These are phyloP conservation scores for Yoshiicerus persimilis DNA, from an alignment of 1,140 invertebrate genomes.

Conservation along the genomic window DNA sequence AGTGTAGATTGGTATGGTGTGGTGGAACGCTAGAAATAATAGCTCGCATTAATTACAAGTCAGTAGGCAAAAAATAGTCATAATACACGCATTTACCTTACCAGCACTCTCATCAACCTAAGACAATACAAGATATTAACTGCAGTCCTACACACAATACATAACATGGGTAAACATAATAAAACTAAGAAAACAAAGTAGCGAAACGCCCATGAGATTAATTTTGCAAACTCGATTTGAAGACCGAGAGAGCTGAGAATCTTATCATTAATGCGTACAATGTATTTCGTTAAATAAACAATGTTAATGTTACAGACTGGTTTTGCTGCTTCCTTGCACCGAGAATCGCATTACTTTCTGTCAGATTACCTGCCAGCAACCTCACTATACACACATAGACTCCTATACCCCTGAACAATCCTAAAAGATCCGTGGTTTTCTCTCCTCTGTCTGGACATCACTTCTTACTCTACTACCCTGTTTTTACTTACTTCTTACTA, in stretches of 20 bases:
- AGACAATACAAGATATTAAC: slow-evolving; percentile 19
- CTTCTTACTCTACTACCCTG: not conserved
- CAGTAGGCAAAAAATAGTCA: not conserved
- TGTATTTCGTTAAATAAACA: slow-evolving; percentile 42
- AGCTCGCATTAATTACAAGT: slow-evolving; percentile 27
- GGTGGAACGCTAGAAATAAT: not conserved
- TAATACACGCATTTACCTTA: slow-evolving; percentile 18
- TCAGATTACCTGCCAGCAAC: no score
- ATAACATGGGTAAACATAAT: slow-evolving; percentile 13
- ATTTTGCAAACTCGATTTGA: slow-evolving; percentile 37
- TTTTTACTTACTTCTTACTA: not conserved
- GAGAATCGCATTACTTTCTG: not conserved
- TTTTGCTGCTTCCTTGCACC: slow-evolving; percentile 20
- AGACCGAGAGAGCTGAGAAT: slow-evolving; percentile 5
- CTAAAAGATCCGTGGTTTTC: no score
- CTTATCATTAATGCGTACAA: slow-evolving; percentile 36
- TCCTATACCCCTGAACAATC: no score
- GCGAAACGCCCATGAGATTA: slow-evolving; percentile 35
- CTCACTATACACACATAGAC: no score
- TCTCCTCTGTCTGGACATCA: no score
- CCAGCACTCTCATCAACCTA: not conserved
- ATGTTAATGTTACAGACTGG: slow-evolving; percentile 36
- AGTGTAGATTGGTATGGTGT: not conserved
- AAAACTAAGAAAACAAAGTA: slow-evolving; percentile 25
- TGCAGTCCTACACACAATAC: not conserved